Evolutionary conservation across 2,888 invertebrate genomes (phyloP).

Genomic region (Drosophila engyochracea): DNA sequence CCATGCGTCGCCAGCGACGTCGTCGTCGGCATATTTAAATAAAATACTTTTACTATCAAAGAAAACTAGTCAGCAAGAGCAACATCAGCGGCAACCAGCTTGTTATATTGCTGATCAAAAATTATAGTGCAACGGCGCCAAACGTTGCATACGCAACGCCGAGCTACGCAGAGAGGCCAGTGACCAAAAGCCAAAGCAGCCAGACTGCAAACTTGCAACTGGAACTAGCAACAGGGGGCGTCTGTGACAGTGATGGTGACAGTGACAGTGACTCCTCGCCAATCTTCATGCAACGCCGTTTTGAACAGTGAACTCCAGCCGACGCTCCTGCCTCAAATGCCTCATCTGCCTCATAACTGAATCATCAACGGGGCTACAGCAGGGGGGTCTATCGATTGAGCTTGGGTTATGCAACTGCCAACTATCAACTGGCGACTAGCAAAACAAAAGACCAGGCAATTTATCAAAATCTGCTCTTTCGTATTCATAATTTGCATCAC

Average conservation of each 20-base stretch:
- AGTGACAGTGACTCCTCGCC: conserved; percentile 9
- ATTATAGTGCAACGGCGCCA: conserved; percentile 75
- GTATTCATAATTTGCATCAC: conserved; percentile 77
- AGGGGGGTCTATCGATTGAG: conserved; percentile 10
- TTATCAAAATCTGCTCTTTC: conserved; percentile 65
- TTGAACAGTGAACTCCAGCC: conserved; percentile 29
- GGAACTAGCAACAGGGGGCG: conserved; percentile 34
- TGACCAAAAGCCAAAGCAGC: conserved; percentile 49
- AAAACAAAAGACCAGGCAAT: conserved; percentile 56
- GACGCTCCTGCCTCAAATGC: not conserved
- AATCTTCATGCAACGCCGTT: conserved; percentile 12
- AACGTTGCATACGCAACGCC: conserved; percentile 59
- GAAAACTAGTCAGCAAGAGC: conserved; percentile 72
- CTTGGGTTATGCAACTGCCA: conserved; percentile 49
- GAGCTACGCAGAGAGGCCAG: conserved; percentile 62
- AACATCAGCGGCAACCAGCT: conserved; percentile 49
- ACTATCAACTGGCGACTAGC: conserved; percentile 11
- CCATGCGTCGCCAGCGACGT: conserved; percentile 69
- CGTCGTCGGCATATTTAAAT: conserved; percentile 77
- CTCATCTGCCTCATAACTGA: conserved; percentile 8
- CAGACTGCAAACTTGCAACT: conserved; percentile 34
- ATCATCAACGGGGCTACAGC: conserved; percentile 8
- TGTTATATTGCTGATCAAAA: conserved; percentile 74
- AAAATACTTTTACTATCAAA: conserved; percentile 82
- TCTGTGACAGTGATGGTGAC: conserved; percentile 18